These are phyloP conservation scores for Mycetomoellerius zeteki DNA, from an alignment of 1,140 invertebrate genomes.

Conservation along the genomic window DNA sequence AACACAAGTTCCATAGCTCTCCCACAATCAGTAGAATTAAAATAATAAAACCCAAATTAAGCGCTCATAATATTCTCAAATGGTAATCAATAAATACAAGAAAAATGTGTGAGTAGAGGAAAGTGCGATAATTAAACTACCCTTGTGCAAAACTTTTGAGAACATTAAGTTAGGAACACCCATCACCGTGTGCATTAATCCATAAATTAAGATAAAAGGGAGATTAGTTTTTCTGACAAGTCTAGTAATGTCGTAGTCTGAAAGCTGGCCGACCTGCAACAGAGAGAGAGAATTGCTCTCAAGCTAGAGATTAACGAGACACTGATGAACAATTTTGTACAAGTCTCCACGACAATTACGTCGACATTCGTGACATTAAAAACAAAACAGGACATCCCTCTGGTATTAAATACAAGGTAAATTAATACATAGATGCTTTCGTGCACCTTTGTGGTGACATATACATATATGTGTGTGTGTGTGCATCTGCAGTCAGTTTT, in stretches of 20 bases:
- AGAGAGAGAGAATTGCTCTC: conserved; percentile 86
- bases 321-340: conserved; percentile 53
- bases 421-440: conserved; percentile 52
- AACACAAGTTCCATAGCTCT: conserved; percentile 34
- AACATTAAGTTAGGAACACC: conserved; percentile 79
- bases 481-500: background rate
- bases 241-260: conserved; percentile 88
- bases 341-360: conserved; percentile 57
- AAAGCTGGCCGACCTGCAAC: conserved; percentile 88
- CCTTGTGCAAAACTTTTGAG: conserved; percentile 63
- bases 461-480: background rate
- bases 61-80: conserved; percentile 40
- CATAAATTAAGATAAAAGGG: conserved; percentile 81
- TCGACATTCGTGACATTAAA: conserved; percentile 32
- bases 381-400: conserved; percentile 32
- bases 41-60: conserved; percentile 34
- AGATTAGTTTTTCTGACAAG: conserved; percentile 82
- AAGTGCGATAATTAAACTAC: conserved; percentile 63
- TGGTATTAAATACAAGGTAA: conserved; percentile 39
- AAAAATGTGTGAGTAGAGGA: conserved; percentile 18
- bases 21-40: conserved; percentile 16
- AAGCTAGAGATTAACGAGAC: conserved; percentile 79
- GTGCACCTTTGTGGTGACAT: conserved; percentile 38
- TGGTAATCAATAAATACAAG: conserved; percentile 62
- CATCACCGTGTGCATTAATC: conserved; percentile 81